phyloP scores from a whole-genome alignment of 1,140 invertebrate genomes.

The Neocloeon triangulifer region DNA sequence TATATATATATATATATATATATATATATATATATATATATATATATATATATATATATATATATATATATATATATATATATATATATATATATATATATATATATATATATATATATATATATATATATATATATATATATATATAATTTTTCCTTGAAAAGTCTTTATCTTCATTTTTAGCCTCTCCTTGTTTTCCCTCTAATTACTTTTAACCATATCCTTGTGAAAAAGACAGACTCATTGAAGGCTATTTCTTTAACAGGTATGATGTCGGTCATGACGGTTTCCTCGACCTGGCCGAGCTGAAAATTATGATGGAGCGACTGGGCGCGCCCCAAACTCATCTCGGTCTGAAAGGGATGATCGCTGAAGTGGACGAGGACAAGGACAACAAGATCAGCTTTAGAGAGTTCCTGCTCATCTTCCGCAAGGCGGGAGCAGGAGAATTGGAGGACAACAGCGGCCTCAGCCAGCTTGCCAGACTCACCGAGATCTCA shows the following conservation, averaged over 20 bases:
- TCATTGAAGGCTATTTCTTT: constrained; percentile 15
- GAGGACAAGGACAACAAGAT: constrained; percentile 75
- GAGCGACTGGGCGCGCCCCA: constrained; percentile 85
- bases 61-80: constrained; percentile 9
- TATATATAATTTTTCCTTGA: constrained; percentile 5
- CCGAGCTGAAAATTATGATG: constrained; percentile 88
- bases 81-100: constrained; percentile 8
- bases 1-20: constrained; percentile 1
- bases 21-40: constrained; percentile 1
- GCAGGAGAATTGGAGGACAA: constrained; percentile 60
- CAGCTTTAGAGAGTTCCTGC: constrained; percentile 75
- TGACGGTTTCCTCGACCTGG: constrained; percentile 70
- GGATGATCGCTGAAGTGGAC: constrained; percentile 86
- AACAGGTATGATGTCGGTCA: constrained; percentile 69
- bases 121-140: constrained; percentile 9
- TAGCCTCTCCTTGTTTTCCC: constrained; percentile 3
- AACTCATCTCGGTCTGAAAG: constrained; percentile 79
- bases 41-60: constrained; percentile 2
- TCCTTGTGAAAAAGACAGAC: too few relatives aligned
- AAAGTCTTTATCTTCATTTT: not conserved
- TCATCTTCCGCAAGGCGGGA: constrained; percentile 71
- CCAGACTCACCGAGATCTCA: constrained; percentile 63
- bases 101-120: constrained; percentile 9
- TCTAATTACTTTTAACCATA: not conserved
- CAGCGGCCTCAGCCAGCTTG: constrained; percentile 60